Percentiles rank a stretch among this genome's conserved stretches.
phyloP scores from a whole-genome alignment of 2,113 vertebrate genomes.

The Indicator maculatus region DNA sequence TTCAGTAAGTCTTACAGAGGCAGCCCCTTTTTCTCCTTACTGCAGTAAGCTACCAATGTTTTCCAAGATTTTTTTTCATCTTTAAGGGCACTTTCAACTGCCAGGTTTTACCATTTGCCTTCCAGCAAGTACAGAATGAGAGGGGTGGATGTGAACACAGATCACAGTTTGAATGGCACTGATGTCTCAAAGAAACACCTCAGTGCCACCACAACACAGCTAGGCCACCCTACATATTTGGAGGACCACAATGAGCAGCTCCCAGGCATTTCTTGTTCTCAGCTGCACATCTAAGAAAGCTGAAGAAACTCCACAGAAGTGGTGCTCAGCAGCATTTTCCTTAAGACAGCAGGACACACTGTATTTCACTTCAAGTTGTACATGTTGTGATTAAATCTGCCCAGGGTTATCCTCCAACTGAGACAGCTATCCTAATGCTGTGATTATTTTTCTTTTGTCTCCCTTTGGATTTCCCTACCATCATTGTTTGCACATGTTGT shows the following conservation, averaged over 20 bases:
- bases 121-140: background rate
- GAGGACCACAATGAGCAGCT: background rate
- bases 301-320: background rate
- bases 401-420: background rate
- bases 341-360: background rate
- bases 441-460: slow-evolving; percentile 1
- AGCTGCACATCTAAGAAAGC: background rate
- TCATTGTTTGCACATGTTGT: background rate
- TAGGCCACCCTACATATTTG: background rate
- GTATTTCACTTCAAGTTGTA: background rate
- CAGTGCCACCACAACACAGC: background rate
- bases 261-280: background rate
- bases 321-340: background rate
- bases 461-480: background rate
- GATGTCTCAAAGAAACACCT: background rate
- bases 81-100: background rate
- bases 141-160: rapidly evolving
- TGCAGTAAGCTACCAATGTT: background rate
- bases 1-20: background rate
- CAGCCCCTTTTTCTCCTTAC: background rate
- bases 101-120: background rate
- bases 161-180: background rate
- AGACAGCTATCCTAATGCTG: background rate
- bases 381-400: slow-evolving; percentile 15
- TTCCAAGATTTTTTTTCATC: background rate